Base-by-base conservation (phyloP, 2,797 vertebrate genomes). In the Apogon hyalosoma region DNA sequence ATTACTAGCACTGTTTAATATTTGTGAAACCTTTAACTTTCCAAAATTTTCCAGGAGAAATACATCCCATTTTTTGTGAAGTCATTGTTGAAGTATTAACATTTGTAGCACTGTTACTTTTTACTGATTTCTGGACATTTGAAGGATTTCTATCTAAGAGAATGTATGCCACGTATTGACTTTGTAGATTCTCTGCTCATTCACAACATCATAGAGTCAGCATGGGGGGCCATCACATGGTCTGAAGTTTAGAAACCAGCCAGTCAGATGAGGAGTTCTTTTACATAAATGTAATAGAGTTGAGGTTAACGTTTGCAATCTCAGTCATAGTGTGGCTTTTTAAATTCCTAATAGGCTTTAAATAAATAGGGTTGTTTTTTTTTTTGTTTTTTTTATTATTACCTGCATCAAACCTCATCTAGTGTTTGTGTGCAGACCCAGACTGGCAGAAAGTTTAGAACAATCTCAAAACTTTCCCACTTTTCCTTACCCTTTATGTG, bases 1-100 rank as follows among this genome's bases (percentile, higher is more conserved):
- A 52, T 1, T 70, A 50, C 16, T 63, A 61, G 69, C 68, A 70
- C 51, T 64, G 36, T 75, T 79, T 58, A 9, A 54, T 42, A 72
- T 71, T 60, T 66, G 33, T 60, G 16, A 58, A 65, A 60, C 49
- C n/a, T 4, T 1, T 19, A 1, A 16, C 31, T 63, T 69, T 67
- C 62, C 48, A 51, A 63, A 0, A 33, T 58, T 47, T 46, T 47
- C 65, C 51, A 16, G 47, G 57, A 36, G 55, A 48, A 51, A 54
- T 54, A 16, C 73, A 38, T 63, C 28, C 15, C n/a, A 11, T 52
- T 60, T 24, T 47, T 28, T 38, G 56, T 52, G 41, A 33, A 65
- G 42, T 69, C 16, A 28, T 57, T 14, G 63, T 67, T 16, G 39
- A 65, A 15, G 39, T 69, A 28, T 58, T 74, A 49, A 51, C 28